These are phyloP conservation scores for Vombatus ursinus DNA, from an alignment of 2,113 vertebrate genomes.

Conservation along the genomic window DNA sequence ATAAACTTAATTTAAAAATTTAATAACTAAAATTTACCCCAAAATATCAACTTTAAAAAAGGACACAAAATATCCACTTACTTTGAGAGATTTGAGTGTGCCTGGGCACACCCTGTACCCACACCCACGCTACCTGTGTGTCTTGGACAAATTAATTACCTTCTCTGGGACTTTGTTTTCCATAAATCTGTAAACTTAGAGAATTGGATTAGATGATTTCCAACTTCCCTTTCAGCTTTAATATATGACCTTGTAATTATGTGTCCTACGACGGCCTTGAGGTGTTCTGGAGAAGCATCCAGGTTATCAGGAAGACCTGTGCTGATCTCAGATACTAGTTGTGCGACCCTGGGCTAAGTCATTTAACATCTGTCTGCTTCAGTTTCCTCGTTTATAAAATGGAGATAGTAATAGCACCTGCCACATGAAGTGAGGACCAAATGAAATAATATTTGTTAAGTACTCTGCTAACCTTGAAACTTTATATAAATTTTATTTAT, in stretches of 20 bases:
- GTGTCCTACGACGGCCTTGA: neutral
- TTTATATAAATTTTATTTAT: neutral
- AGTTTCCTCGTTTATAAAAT: neutral
- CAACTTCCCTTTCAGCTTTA: neutral
- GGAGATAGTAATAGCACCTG: neutral
- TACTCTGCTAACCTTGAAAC: neutral
- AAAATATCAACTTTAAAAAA: neutral
- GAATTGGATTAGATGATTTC: neutral
- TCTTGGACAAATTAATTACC: neutral
- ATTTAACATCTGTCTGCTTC: neutral
- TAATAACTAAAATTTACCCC: neutral
- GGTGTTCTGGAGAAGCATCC: neutral
- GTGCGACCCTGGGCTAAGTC: neutral
- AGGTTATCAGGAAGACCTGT: neutral
- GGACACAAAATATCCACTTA: neutral
- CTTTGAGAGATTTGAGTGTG: neutral
- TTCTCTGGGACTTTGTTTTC: neutral
- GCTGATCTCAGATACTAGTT: neutral
- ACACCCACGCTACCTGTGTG: neutral
- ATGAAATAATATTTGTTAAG: neutral
- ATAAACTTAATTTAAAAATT: neutral
- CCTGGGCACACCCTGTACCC: neutral
- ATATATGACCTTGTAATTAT: neutral
- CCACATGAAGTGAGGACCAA: neutral
- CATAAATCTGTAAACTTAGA: neutral